A percentile compares a stretch with the other conserved stretches of the same genome.
Conservation (phyloP, 2,888 invertebrate genomes). For the Hydriomena furcata region DNA sequence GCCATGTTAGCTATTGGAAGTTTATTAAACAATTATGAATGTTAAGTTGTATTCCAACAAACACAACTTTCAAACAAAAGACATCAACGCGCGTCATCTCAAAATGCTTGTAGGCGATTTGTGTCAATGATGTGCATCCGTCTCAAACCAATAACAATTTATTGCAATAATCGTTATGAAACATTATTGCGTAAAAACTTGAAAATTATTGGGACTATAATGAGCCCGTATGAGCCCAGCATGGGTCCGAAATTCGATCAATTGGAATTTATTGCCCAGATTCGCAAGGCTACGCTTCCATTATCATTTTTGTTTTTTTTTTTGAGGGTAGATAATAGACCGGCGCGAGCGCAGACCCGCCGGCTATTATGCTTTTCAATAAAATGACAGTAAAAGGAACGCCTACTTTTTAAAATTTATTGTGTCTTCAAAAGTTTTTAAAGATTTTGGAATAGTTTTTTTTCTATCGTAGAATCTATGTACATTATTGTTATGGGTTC, state of each 20-base stretch:
- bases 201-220: constrained; percentile 72
- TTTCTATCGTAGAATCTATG: too few species aligned
- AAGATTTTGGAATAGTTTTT: constrained; percentile 68
- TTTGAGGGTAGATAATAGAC: constrained; percentile 61
- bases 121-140: constrained; percentile 17
- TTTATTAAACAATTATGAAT: too few species aligned
- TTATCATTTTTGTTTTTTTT: constrained; percentile 60
- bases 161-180: constrained; percentile 33
- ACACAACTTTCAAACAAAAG: constrained; percentile 38
- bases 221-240: constrained; percentile 81
- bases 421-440: constrained; percentile 77
- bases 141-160: constrained; percentile 19
- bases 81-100: constrained; percentile 43
- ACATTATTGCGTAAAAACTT: constrained; percentile 40
- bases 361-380: constrained; percentile 64
- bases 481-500: too few species aligned
- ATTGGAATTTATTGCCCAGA: constrained; percentile 80
- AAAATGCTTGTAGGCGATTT: constrained; percentile 13
- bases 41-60: too few species aligned
- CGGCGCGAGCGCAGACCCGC: constrained; percentile 67
- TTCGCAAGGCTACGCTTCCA: constrained; percentile 77
- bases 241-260: constrained; percentile 81
- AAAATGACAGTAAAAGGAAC: constrained; percentile 77
- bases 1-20: too few species aligned
- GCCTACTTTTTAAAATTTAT: constrained; percentile 80